Evolutionary conservation across 2,797 vertebrate species (phyloP), one percentile per base, ranked within the genome.

Genomic region (Numenius phaeopus): DNA sequence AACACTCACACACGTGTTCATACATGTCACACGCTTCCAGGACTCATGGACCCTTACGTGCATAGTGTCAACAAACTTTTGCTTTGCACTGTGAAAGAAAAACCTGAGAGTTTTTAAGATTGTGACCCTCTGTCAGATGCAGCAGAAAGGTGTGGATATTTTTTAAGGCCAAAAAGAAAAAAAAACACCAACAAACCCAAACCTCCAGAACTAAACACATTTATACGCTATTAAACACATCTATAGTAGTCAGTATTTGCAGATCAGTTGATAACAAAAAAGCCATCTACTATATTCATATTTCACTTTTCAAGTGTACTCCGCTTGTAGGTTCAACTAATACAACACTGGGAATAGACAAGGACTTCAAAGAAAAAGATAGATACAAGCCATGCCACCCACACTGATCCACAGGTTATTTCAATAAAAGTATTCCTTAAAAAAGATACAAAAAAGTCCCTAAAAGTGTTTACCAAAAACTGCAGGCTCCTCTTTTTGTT

Each of bases 1-100:
- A 78, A 29, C 5, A 37, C 20, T 16, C 30, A 59, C 26, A 62
- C 4, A 4, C 0, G 0, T 30, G 32, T 46, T 3, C 15, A 14
- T 1, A 7, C 3, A 42, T 54, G 52, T 54, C 11, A 44, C 22
- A 46, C 10, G 1, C 4, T 64, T 42, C 42, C 71, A 94, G 61
- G 46, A 9, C 17, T 32, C 10, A 19, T 0, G 24, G 47, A 42
- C 26, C 24, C 7, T 39, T 4, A 1, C 0, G 2, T 6, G 30
- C 8, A 57, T 87, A 78, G 9, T 47, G 66, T 40, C 30, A 73
- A 62, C 9, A 64, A 55, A 42, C 7, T 40, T 87, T 42, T 79
- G 22, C 30, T 76, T 75, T 72, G 30, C 49, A 61, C 22, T 14
- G 10, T 14, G 26, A 67, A 82, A 24, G 32, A 89, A 81, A 57